Percentiles rank a stretch among this genome's conserved stretches.
phyloP scores from a whole-genome alignment of 2,113 vertebrate species.

The Aegithalos caudatus region DNA sequence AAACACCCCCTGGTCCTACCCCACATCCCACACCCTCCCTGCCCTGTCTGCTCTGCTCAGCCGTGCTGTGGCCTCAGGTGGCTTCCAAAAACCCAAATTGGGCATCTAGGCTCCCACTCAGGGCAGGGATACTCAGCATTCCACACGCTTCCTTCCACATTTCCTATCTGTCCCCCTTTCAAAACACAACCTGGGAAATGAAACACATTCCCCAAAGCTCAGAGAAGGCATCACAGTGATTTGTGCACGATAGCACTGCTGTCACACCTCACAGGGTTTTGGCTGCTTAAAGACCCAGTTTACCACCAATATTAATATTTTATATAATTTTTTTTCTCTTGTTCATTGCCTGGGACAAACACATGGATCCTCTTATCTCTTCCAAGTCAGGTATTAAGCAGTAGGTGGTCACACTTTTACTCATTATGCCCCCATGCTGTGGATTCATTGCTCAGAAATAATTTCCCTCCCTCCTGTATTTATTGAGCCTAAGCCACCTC shows the following conservation, averaged over 20 bases:
- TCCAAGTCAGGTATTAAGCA: neutral
- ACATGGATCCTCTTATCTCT: neutral
- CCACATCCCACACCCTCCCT: neutral
- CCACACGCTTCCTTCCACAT: neutral
- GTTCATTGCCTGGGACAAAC: neutral
- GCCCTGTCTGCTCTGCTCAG: neutral
- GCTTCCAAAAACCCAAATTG: neutral
- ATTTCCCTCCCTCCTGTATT: constrained; percentile 12
- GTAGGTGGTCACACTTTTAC: neutral
- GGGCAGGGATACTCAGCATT: neutral
- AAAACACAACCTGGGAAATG: fast-evolving
- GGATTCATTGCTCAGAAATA: constrained; percentile 31
- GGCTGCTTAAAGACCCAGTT: neutral
- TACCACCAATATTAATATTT: neutral
- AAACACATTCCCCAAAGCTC: neutral
- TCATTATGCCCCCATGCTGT: constrained; percentile 22
- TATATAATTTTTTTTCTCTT: neutral
- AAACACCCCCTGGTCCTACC: neutral
- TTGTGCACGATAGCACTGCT: neutral
- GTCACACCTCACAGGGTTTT: neutral
- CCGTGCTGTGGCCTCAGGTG: neutral
- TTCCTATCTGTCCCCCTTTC: neutral
- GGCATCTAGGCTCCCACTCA: neutral
- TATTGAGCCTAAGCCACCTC: constrained; percentile 19
- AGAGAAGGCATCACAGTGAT: neutral